A percentile compares a stretch with the other conserved stretches of the same genome.
Conservation (phyloP, 2,113 vertebrate genomes). For the Nerophis ophidion region DNA sequence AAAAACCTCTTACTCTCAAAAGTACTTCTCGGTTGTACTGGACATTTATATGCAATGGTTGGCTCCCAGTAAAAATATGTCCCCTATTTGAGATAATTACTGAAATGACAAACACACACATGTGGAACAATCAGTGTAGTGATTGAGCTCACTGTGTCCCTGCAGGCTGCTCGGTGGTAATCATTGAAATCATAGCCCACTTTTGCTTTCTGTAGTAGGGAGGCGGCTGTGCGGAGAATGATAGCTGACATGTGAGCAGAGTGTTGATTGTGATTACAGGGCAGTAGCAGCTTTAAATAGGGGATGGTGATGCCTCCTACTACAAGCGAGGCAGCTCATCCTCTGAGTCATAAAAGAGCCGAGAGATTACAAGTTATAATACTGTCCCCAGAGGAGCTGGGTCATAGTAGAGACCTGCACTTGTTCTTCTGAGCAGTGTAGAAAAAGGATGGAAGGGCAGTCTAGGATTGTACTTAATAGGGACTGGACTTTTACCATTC, state of each 20-base stretch:
- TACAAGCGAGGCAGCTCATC: conserved; percentile 17
- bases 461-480: too few species aligned
- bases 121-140: conserved; percentile 40
- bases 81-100: neutral
- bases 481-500: too few species aligned
- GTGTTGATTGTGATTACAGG: conserved; percentile 50
- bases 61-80: neutral
- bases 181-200: conserved; percentile 46
- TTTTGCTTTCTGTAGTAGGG: conserved; percentile 39
- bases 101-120: conserved; percentile 4
- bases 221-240: conserved; percentile 44
- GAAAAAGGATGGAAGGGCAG: too few species aligned
- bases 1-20: neutral
- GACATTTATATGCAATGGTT: neutral
- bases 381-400: too few species aligned
- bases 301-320: conserved; percentile 30
- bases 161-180: conserved; percentile 45
- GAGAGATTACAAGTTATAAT: conserved; percentile 5
- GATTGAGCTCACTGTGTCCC: conserved; percentile 30
- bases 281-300: conserved; percentile 42
- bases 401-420: neutral
- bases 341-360: conserved; percentile 21
- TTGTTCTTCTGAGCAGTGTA: neutral
- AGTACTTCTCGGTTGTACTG: neutral
- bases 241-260: conserved; percentile 51